Percentiles rank a stretch among this genome's conserved stretches.
Conservation (phyloP, 2,888 invertebrate species). For the Seladonia tumulorum region DNA sequence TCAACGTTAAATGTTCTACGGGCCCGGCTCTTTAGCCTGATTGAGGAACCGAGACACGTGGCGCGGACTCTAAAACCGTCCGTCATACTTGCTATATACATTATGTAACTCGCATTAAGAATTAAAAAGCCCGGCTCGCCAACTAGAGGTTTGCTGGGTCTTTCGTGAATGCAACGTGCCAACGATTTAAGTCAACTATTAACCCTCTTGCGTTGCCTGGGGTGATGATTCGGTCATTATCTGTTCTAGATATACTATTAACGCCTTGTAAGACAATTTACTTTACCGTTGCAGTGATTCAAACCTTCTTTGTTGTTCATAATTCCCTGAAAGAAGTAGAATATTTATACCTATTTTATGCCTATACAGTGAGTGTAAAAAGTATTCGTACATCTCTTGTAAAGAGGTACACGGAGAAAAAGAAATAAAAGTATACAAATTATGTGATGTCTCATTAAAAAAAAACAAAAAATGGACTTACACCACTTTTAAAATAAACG, state of each 20-base stretch:
- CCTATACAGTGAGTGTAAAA: too few relatives aligned
- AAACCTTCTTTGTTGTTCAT: too few relatives aligned
- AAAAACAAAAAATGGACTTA: too few relatives aligned
- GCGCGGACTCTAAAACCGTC: background rate
- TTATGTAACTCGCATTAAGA: background rate
- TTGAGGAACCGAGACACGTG: slow-evolving; percentile 9
- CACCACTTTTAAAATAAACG: too few relatives aligned
- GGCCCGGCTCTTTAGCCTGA: background rate
- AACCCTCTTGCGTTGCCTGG: background rate
- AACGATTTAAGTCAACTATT: background rate
- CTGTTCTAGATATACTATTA: background rate
- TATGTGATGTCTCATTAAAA: too few relatives aligned
- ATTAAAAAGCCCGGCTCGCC: background rate
- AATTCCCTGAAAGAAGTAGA: too few relatives aligned
- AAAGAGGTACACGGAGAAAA: too few relatives aligned
- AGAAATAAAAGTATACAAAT: too few relatives aligned
- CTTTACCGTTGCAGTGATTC: too few relatives aligned
- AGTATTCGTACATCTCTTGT: too few relatives aligned
- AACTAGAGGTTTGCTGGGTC: background rate
- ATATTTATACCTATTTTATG: too few relatives aligned
- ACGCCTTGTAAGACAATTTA: too few relatives aligned
- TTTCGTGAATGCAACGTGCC: background rate
- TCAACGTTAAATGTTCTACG: slow-evolving; percentile 7
- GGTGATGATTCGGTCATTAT: background rate
- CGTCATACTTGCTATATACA: background rate